These are phyloP conservation scores for Camelus dromedarius DNA, from an alignment of 2,113 vertebrate genomes.

Conservation along the genomic window DNA sequence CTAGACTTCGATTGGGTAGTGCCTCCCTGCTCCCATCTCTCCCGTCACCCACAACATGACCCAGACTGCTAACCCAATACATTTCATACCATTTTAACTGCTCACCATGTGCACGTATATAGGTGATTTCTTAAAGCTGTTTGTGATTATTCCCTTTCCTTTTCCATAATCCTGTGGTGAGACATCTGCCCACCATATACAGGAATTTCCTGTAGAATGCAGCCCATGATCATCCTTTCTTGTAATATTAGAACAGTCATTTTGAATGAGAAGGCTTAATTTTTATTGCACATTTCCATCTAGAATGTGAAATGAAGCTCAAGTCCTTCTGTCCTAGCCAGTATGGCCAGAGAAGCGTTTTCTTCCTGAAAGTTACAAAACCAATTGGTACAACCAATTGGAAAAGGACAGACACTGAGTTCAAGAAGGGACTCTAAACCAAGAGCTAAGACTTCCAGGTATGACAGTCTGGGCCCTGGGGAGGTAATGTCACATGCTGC, in stretches of 20 bases:
- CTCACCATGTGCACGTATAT: accelerated
- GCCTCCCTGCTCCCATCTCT: background rate
- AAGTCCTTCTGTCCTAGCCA: background rate
- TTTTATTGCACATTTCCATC: background rate
- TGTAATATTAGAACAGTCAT: background rate
- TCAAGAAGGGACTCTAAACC: background rate
- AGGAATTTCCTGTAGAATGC: background rate
- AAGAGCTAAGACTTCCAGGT: background rate
- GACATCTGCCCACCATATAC: background rate
- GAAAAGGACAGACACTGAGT: background rate
- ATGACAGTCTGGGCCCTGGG: background rate
- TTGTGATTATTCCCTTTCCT: background rate
- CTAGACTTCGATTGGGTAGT: background rate
- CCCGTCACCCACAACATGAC: accelerated
- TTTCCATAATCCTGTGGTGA: background rate
- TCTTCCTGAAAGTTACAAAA: background rate
- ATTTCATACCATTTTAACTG: accelerated
- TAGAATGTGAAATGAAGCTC: background rate
- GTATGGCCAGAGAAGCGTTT: background rate
- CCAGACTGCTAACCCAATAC: background rate
- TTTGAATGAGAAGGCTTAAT: background rate
- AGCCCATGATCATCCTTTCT: background rate
- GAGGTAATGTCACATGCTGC: accelerated
- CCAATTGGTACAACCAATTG: background rate
- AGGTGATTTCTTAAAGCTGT: background rate